These are phyloP conservation scores for Macaria notata DNA, from an alignment of 2,888 invertebrate genomes.

Conservation along the genomic window DNA sequence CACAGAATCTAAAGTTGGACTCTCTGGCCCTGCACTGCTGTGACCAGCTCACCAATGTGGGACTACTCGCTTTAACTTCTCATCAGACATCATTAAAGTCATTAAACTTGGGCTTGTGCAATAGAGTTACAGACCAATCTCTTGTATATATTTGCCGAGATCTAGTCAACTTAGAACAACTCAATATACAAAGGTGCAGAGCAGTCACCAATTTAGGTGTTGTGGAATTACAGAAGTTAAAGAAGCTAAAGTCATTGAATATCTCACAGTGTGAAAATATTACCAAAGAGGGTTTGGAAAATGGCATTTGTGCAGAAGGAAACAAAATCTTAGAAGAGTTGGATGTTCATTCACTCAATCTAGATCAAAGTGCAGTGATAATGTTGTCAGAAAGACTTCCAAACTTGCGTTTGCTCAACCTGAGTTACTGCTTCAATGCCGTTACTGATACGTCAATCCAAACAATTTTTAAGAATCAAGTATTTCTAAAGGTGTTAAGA, in stretches of 20 bases:
- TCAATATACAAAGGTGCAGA: conserved; percentile 85
- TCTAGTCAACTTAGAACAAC: conserved; percentile 79
- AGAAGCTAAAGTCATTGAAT: conserved; percentile 82
- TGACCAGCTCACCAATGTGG: conserved; percentile 84
- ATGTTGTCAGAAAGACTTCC: conserved; percentile 82
- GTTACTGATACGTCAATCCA: conserved; percentile 87
- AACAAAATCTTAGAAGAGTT: conserved; percentile 78
- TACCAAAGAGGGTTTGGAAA: conserved; percentile 82
- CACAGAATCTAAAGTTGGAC: conserved; percentile 76
- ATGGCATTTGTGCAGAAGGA: conserved; percentile 79
- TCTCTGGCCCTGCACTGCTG: conserved; percentile 80
- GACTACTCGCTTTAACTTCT: conserved; percentile 77
- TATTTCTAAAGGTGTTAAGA: conserved; percentile 81
- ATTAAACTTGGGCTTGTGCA: conserved; percentile 85
- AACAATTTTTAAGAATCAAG: conserved; percentile 84
- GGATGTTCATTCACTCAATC: conserved; percentile 81
- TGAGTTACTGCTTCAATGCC: conserved; percentile 87
- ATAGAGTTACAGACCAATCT: conserved; percentile 85
- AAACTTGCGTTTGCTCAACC: conserved; percentile 82
- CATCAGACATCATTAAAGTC: conserved; percentile 80
- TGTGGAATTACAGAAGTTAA: conserved; percentile 76
- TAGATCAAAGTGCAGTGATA: conserved; percentile 84
- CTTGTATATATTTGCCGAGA: conserved; percentile 82
- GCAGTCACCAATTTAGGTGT: conserved; percentile 85
- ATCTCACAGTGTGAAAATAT: conserved; percentile 86